Percentiles rank a stretch among this genome's conserved stretches.
Conservation (phyloP, 2,888 invertebrate species). For the Druceiella hillmani region DNA sequence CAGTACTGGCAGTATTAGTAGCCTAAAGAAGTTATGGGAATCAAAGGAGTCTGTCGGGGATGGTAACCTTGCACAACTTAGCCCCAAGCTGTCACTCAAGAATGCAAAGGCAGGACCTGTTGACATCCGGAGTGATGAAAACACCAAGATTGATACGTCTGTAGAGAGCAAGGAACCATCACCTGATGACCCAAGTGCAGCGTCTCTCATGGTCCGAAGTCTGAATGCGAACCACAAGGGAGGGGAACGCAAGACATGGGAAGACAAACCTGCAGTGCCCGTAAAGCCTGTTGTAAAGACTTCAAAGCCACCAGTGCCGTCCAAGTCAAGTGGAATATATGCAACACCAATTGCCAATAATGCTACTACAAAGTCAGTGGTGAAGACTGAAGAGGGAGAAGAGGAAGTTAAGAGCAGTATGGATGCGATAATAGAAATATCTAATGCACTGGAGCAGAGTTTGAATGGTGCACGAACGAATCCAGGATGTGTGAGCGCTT, state of each 20-base stretch:
- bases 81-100: slow-evolving; percentile 58
- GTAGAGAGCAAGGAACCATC: slow-evolving; percentile 33
- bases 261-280: slow-evolving; percentile 65
- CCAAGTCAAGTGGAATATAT: slow-evolving; percentile 60
- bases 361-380: slow-evolving; percentile 40
- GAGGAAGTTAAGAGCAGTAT: slow-evolving; percentile 32
- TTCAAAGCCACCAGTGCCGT: slow-evolving; percentile 51
- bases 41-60: slow-evolving; percentile 55
- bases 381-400: slow-evolving; percentile 42
- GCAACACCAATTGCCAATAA: slow-evolving; percentile 64
- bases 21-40: slow-evolving; percentile 90
- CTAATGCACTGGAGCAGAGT: slow-evolving; percentile 59
- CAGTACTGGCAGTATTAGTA: slow-evolving; percentile 89
- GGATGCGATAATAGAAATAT: slow-evolving; percentile 60
- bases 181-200: slow-evolving; percentile 30
- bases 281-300: slow-evolving; percentile 35
- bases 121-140: slow-evolving; percentile 24
- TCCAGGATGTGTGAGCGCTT: slow-evolving; percentile 34
- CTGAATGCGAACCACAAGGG: slow-evolving; percentile 34
- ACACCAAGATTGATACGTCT: slow-evolving; percentile 22
- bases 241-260: slow-evolving; percentile 30
- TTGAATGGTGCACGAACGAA: slow-evolving; percentile 52
- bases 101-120: slow-evolving; percentile 30
- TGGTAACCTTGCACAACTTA: slow-evolving; percentile 52
- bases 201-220: slow-evolving; percentile 5